Conservation (phyloP, 2,797 vertebrate species). For the Emydoidea blandingii region DNA sequence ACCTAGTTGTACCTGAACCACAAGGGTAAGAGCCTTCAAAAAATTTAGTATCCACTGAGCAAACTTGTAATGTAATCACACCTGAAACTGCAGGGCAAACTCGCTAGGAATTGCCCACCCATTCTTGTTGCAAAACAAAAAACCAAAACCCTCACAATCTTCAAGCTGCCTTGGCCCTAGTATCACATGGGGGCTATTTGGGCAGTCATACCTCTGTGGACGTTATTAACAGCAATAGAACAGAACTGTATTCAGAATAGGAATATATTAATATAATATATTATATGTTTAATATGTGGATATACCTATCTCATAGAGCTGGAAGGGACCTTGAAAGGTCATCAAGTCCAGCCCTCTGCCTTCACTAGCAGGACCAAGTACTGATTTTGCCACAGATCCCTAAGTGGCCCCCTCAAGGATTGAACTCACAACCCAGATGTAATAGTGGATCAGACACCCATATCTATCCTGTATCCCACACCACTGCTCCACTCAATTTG, state of each 20-base stretch:
- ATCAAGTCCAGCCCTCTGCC: no score
- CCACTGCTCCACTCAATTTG: background rate
- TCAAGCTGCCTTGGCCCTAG: background rate
- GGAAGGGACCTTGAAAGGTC: no score
- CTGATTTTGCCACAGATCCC: no score
- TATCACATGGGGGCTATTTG: background rate
- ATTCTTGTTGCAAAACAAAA: background rate
- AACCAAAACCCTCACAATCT: background rate
- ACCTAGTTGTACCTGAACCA: background rate
- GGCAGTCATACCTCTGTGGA: background rate
- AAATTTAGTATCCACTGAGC: background rate
- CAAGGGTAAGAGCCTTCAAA: background rate
- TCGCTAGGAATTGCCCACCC: background rate
- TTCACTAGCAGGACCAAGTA: no score
- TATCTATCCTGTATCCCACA: no score
- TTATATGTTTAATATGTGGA: no score
- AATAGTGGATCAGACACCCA: background rate
- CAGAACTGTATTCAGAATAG: background rate
- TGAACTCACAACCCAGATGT: no score
- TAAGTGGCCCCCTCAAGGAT: no score
- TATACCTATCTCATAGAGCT: no score
- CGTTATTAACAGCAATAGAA: background rate
- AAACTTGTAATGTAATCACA: constrained; percentile 19
- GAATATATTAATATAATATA: background rate
- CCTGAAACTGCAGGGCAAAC: background rate